Evolutionary conservation across 1,140 invertebrate species (phyloP).

Genomic region (Drosophila kurseongensis): DNA sequence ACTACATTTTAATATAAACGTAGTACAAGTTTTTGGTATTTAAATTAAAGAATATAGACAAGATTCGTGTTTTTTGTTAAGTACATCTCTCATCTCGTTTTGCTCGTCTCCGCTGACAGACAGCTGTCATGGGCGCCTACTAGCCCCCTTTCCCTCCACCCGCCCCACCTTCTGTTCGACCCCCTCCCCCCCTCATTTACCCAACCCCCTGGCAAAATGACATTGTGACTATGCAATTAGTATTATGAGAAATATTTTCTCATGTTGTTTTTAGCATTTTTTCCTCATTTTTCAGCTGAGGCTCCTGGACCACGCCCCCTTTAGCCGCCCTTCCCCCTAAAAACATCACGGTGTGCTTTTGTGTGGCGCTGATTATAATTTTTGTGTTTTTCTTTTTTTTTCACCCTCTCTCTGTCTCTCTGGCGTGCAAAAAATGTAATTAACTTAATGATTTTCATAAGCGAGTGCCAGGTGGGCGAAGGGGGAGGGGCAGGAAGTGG

Average conservation of each 20-base stretch:
- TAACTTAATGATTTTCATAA: slow-evolving; percentile 83
- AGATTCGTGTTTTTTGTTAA: background rate
- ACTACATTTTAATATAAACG: too few species aligned
- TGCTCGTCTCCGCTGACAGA: slow-evolving; percentile 58
- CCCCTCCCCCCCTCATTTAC: background rate
- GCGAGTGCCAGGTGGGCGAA: slow-evolving; percentile 35
- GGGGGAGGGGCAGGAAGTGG: background rate
- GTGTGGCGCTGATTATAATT: slow-evolving; percentile 80
- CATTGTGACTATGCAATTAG: slow-evolving; percentile 84
- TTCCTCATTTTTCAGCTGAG: slow-evolving; percentile 19
- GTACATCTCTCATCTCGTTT: slow-evolving; percentile 45
- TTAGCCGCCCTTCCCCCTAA: background rate
- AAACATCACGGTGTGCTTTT: slow-evolving; percentile 71
- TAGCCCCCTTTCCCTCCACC: background rate
- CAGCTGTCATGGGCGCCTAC: slow-evolving; percentile 62
- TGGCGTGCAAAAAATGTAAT: slow-evolving; percentile 79
- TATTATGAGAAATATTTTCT: slow-evolving; percentile 83
- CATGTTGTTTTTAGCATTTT: slow-evolving; percentile 58
- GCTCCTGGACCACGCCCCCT: slow-evolving; percentile 9
- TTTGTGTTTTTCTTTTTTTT: slow-evolving; percentile 50
- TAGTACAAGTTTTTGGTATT: too few species aligned
- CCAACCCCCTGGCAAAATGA: slow-evolving; percentile 64
- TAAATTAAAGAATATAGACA: too few species aligned
- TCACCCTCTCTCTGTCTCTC: slow-evolving; percentile 28
- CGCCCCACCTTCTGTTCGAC: background rate